A percentile compares a stretch with the other conserved stretches of the same genome.
Conservation (phyloP, 2,797 vertebrate genomes). For the Lepus oiostolus region DNA sequence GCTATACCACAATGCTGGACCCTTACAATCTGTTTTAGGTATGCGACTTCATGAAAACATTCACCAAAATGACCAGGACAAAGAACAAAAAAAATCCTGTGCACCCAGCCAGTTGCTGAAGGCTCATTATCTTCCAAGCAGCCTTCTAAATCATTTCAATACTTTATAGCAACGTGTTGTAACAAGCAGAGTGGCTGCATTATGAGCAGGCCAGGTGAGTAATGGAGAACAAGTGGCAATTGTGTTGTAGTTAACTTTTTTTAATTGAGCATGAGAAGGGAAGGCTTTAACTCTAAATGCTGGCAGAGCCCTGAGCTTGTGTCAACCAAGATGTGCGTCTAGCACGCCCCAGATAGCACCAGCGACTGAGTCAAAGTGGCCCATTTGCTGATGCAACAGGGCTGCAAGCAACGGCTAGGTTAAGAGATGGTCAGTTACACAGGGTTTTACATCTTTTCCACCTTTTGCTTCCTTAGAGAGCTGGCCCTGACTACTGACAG, state of each 20-base stretch:
- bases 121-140: not conserved
- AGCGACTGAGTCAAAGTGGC: not conserved
- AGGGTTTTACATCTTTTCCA: not conserved
- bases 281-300: not conserved
- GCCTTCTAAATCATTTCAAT: not conserved
- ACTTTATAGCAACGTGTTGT: not conserved
- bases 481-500: not conserved
- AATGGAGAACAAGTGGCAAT: slow-evolving; percentile 55
- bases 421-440: not conserved
- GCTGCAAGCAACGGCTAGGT: not conserved
- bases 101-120: not conserved
- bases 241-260: slow-evolving; percentile 40
- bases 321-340: not conserved
- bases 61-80: not conserved
- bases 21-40: not conserved
- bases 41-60: not conserved
- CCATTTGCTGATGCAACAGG: not conserved
- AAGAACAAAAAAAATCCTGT: not conserved
- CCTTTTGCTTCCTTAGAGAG: not conserved
- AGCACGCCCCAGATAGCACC: not conserved
- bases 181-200: slow-evolving; percentile 32
- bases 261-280: slow-evolving; percentile 7
- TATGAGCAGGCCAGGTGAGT: slow-evolving; percentile 1
- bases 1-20: too few species aligned
- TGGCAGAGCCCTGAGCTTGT: not conserved